These are phyloP conservation scores for Pogona vitticeps DNA, from an alignment of 2,113 vertebrate genomes.

Conservation along the genomic window DNA sequence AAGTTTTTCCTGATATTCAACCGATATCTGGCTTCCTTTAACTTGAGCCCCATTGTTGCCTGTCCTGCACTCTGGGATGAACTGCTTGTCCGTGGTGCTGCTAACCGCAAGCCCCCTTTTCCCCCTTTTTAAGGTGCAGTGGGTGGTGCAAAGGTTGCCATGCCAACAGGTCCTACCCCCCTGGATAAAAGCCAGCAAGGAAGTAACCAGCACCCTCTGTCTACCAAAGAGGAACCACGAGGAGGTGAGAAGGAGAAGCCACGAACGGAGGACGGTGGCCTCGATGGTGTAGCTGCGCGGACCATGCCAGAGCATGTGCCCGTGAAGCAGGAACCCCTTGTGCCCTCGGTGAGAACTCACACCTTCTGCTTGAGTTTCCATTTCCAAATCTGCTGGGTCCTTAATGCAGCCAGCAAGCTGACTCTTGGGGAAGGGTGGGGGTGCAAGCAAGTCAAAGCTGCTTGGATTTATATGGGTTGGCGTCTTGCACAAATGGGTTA, in stretches of 20 bases:
- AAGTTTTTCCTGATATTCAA: no score
- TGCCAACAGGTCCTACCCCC: slow-evolving; percentile 91
- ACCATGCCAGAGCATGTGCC: slow-evolving; percentile 84
- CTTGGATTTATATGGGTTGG: not conserved
- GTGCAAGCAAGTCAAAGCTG: not conserved
- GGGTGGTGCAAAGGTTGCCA: slow-evolving; percentile 98
- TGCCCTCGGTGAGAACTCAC: slow-evolving; percentile 82
- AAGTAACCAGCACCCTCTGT: slow-evolving; percentile 88
- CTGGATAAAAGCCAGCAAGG: slow-evolving; percentile 90
- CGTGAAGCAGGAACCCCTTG: slow-evolving; percentile 87
- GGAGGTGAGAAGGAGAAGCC: slow-evolving; percentile 88
- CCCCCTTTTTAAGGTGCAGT: slow-evolving; percentile 99
- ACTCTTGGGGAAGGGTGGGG: no score
- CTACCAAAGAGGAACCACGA: slow-evolving; percentile 89
- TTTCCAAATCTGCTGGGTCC: not conserved
- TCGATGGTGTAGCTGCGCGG: slow-evolving; percentile 85
- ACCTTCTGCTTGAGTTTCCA: no score
- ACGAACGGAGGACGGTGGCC: slow-evolving; percentile 81
- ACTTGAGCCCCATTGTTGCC: no score
- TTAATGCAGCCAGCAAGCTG: not conserved
- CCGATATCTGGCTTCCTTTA: no score
- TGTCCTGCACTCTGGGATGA: not conserved
- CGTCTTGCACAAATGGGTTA: not conserved
- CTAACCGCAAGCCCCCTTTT: slow-evolving; percentile 89
- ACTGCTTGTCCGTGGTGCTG: slow-evolving; percentile 61